Percentiles rank a stretch among this genome's conserved stretches.
Evolutionary conservation across 1,140 invertebrate genomes (phyloP).

Genomic region (Aporrectodea caliginosa): DNA sequence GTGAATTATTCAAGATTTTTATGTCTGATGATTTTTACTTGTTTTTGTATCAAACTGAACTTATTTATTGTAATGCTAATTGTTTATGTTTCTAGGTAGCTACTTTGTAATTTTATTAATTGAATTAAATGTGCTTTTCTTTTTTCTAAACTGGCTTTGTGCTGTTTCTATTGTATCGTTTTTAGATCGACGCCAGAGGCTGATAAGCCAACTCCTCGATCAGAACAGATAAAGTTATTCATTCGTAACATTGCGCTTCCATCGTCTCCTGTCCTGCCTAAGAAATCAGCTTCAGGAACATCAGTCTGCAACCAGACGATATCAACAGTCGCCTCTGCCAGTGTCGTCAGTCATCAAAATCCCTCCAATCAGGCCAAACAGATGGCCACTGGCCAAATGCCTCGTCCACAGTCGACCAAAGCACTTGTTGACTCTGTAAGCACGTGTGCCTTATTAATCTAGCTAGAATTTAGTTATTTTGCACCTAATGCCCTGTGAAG

Average conservation of each 20-base stretch:
- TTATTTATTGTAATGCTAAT: no score
- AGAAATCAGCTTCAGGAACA: constrained; percentile 58
- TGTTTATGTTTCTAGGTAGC: no score
- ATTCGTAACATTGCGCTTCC: constrained; percentile 66
- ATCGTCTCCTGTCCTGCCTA: constrained; percentile 71
- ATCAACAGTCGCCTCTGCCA: neutral
- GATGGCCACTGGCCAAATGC: neutral
- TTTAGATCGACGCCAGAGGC: constrained; percentile 9
- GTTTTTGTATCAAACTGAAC: no score
- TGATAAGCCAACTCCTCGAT: constrained; percentile 34
- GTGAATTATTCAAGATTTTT: no score
- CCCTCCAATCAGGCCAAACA: neutral
- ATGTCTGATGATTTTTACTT: no score
- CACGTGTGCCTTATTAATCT: no score
- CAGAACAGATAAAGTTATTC: constrained; percentile 69
- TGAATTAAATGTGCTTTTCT: no score
- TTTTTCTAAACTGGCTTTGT: neutral
- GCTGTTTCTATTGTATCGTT: neutral
- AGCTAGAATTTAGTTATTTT: no score
- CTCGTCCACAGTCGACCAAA: neutral
- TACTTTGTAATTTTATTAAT: no score
- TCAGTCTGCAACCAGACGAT: constrained; percentile 1
- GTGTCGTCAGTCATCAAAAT: neutral
- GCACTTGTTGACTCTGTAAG: neutral
- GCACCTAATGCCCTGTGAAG: no score